These are phyloP conservation scores for Melikaiella ostensackeni DNA, from an alignment of 2,888 invertebrate genomes.

Conservation along the genomic window DNA sequence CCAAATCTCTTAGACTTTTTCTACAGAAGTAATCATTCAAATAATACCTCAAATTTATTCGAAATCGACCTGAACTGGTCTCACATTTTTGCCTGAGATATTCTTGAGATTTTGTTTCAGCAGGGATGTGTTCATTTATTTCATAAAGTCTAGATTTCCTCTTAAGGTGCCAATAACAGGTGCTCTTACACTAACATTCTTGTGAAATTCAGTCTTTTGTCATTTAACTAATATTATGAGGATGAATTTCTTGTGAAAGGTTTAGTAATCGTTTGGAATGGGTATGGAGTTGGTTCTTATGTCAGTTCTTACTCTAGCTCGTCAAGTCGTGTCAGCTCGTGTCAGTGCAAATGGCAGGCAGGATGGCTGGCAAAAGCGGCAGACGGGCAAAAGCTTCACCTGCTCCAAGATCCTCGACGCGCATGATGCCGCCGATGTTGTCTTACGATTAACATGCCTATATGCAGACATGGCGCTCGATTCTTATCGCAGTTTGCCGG, in stretches of 20 bases:
- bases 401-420: conserved; percentile 28
- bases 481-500: conserved; percentile 32
- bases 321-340: conserved; percentile 37
- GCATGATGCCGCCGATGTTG: conserved; percentile 33
- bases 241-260: conserved; percentile 1
- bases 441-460: conserved; percentile 36
- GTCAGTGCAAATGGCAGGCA: conserved; percentile 33
- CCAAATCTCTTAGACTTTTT: too few species aligned
- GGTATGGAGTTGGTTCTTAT: conserved; percentile 18
- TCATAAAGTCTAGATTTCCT: too few species aligned
- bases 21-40: too few species aligned
- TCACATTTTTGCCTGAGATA: too few species aligned
- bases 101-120: too few species aligned
- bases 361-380: conserved; percentile 33
- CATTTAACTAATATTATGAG: not conserved
- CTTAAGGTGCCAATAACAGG: too few species aligned
- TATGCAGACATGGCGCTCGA: conserved; percentile 37
- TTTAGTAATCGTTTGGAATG: conserved; percentile 8
- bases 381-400: conserved; percentile 31
- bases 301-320: conserved; percentile 31
- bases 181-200: too few species aligned
- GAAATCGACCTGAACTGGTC: too few species aligned
- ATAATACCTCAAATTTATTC: too few species aligned
- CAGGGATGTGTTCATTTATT: too few species aligned
- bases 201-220: too few species aligned